These are phyloP conservation scores for Eubasilissa splendida DNA, from an alignment of 2,888 invertebrate species.

Conservation along the genomic window DNA sequence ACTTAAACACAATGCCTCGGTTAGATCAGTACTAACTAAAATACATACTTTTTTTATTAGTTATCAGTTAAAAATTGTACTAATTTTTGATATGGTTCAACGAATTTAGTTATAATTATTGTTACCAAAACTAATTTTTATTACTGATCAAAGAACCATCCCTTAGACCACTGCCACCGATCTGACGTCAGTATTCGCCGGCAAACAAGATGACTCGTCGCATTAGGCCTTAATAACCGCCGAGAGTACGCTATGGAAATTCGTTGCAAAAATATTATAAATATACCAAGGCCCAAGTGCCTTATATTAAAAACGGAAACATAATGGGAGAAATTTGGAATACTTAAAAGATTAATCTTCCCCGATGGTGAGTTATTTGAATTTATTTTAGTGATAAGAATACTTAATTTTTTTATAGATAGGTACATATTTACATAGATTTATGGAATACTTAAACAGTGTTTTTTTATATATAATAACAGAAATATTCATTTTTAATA, in stretches of 20 bases:
- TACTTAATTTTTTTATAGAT: too few relatives aligned
- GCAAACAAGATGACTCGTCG: conserved; percentile 52
- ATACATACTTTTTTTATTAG: too few relatives aligned
- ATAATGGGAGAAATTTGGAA: conserved; percentile 20
- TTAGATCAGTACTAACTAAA: background rate
- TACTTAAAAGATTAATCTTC: conserved; percentile 26
- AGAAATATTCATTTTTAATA: too few relatives aligned
- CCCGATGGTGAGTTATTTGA: background rate
- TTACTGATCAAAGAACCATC: too few relatives aligned
- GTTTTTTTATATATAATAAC: too few relatives aligned
- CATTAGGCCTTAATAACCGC: conserved; percentile 47
- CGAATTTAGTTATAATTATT: too few relatives aligned
- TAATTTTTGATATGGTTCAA: too few relatives aligned
- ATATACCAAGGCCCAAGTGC: conserved; percentile 24
- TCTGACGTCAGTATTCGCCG: conserved; percentile 34
- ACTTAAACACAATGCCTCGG: background rate
- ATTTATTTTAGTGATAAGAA: background rate
- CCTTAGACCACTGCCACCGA: too few relatives aligned
- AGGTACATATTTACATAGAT: too few relatives aligned
- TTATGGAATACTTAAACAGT: too few relatives aligned
- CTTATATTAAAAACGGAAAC: conserved; percentile 54
- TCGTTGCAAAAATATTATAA: conserved; percentile 43
- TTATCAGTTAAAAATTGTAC: too few relatives aligned
- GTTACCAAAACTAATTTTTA: too few relatives aligned
- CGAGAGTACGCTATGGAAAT: conserved; percentile 10